A percentile compares a stretch with the other conserved stretches of the same genome.
These are phyloP conservation scores for Ellobius talpinus DNA, from an alignment of 2,113 vertebrate genomes.

Conservation along the genomic window DNA sequence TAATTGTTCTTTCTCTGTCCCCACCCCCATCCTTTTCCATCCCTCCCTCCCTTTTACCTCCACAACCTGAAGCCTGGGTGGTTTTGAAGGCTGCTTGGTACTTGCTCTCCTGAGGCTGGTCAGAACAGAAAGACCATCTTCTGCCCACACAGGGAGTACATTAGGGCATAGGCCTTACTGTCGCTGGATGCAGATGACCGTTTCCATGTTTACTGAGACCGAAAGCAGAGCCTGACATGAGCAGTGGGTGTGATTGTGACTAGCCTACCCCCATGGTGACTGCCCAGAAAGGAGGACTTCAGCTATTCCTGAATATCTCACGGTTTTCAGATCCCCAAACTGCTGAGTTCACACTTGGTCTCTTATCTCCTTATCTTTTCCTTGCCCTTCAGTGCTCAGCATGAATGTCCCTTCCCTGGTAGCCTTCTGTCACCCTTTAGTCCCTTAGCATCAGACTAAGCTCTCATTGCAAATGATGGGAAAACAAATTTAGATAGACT, in stretches of 20 bases:
- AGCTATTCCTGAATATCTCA: background rate
- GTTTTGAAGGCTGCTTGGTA: background rate
- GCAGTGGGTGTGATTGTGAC: background rate
- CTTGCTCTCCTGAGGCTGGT: background rate
- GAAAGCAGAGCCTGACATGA: background rate
- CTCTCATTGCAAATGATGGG: background rate
- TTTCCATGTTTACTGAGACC: background rate
- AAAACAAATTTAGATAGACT: conserved; percentile 28
- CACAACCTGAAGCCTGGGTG: background rate
- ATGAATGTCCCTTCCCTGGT: background rate
- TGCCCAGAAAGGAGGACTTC: background rate
- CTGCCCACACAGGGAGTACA: background rate
- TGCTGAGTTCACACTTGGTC: background rate
- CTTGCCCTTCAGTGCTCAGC: background rate
- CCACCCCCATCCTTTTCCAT: background rate
- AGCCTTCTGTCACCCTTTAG: background rate
- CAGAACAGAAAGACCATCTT: background rate
- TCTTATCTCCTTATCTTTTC: background rate
- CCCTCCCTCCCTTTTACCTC: background rate
- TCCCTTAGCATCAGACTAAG: background rate
- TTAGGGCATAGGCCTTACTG: background rate
- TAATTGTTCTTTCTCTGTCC: background rate
- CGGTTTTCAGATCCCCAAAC: conserved; percentile 27
- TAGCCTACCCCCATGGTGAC: background rate
- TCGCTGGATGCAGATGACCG: background rate